A percentile compares a stretch with the other conserved stretches of the same genome.
These are phyloP conservation scores for Calosoma granatense DNA, from an alignment of 1,140 invertebrate genomes.

Conservation along the genomic window DNA sequence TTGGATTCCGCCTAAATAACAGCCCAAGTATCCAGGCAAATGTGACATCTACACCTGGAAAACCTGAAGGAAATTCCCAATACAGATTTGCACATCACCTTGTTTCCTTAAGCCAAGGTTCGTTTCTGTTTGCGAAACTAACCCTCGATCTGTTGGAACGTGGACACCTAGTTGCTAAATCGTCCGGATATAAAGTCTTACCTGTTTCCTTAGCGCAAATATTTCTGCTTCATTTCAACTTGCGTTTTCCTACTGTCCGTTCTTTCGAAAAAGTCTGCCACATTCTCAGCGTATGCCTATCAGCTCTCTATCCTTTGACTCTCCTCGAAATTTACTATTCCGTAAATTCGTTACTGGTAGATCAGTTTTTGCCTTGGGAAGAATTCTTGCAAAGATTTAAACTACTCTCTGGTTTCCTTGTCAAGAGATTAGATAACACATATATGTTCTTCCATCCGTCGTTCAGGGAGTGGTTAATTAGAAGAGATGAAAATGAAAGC, in stretches of 20 bases:
- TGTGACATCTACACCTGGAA: constrained; percentile 59
- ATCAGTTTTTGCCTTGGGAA: constrained; percentile 73
- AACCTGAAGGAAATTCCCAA: constrained; percentile 51
- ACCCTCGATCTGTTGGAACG: constrained; percentile 89
- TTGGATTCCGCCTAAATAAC: constrained; percentile 67
- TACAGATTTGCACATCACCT: constrained; percentile 80
- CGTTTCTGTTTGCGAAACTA: constrained; percentile 84
- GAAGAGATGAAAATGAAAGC: constrained; percentile 80
- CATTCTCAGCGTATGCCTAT: constrained; percentile 81
- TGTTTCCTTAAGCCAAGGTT: constrained; percentile 70
- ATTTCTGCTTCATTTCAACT: constrained; percentile 87
- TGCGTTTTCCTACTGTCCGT: constrained; percentile 78
- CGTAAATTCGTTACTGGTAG: constrained; percentile 71
- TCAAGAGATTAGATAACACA: constrained; percentile 80
- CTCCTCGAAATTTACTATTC: constrained; percentile 88
- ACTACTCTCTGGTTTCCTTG: constrained; percentile 71
- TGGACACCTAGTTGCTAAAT: constrained; percentile 88
- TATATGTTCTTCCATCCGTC: constrained; percentile 96
- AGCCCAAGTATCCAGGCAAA: constrained; percentile 75
- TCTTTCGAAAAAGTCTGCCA: constrained; percentile 82
- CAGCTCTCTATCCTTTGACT: constrained; percentile 82
- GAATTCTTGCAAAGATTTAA: constrained; percentile 82
- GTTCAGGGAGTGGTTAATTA: constrained; percentile 90
- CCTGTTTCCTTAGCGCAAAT: constrained; percentile 88
- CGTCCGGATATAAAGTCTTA: constrained; percentile 83